Conservation (phyloP, 2,888 invertebrate genomes). For the Andrena flavipes region DNA sequence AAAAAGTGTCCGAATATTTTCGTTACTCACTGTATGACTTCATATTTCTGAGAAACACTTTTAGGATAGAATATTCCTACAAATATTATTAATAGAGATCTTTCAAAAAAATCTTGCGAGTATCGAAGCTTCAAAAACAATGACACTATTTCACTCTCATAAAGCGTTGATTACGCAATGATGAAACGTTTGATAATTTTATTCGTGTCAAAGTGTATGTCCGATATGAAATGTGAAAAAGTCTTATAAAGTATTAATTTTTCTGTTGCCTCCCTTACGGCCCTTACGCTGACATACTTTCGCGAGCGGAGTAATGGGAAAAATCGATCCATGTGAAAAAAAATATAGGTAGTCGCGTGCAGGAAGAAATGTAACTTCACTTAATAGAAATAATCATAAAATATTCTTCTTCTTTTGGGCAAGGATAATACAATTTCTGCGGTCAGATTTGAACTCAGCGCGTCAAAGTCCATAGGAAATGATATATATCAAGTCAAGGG, state of each 20-base stretch:
- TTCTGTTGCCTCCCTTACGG: not conserved
- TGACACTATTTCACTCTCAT: too few species aligned
- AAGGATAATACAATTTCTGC: too few species aligned
- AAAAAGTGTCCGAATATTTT: too few species aligned
- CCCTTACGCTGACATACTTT: constrained; percentile 10
- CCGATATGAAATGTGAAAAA: not conserved
- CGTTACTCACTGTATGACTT: too few species aligned
- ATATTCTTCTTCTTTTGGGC: not conserved
- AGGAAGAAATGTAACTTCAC: not conserved
- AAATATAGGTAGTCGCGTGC: not conserved
- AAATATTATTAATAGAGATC: too few species aligned
- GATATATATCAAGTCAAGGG: too few species aligned
- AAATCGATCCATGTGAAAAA: constrained; percentile 21
- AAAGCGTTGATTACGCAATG: not conserved
- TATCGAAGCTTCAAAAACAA: too few species aligned
- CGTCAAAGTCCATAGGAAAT: too few species aligned
- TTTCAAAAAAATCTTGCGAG: too few species aligned
- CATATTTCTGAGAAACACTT: too few species aligned
- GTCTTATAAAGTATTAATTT: constrained; percentile 5
- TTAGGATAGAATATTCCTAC: too few species aligned
- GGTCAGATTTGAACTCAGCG: too few species aligned
- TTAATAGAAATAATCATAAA: not conserved
- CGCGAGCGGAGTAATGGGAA: not conserved
- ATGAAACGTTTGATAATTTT: not conserved
- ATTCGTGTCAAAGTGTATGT: not conserved